Evolutionary conservation across 2,888 invertebrate genomes (phyloP).

Genomic region (Eupithecia pulchellata): DNA sequence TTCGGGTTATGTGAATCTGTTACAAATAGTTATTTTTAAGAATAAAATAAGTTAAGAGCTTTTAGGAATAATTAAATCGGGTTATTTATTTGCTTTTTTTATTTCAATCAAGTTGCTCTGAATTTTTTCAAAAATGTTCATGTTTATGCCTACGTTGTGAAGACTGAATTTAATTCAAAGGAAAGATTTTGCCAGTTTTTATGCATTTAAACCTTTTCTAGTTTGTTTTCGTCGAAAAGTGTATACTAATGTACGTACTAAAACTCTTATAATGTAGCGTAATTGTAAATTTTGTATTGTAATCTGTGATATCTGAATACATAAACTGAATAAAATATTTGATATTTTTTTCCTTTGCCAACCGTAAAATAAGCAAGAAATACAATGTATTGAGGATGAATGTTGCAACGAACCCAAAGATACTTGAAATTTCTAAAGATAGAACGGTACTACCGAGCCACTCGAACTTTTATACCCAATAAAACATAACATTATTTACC

Average conservation of each 20-base stretch:
- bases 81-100: neutral
- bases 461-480: slow-evolving; percentile 12
- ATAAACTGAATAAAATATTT: slow-evolving; percentile 31
- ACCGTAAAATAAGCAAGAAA: neutral
- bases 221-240: slow-evolving; percentile 23
- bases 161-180: slow-evolving; percentile 51
- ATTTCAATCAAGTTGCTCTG: neutral
- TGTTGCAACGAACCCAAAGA: neutral
- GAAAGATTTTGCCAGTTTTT: slow-evolving; percentile 50
- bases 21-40: neutral
- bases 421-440: slow-evolving; percentile 11
- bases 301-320: slow-evolving; percentile 71
- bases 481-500: slow-evolving; percentile 33
- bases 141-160: slow-evolving; percentile 27
- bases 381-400: neutral
- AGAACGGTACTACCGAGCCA: slow-evolving; percentile 6
- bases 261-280: slow-evolving; percentile 41
- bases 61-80: neutral
- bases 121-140: neutral
- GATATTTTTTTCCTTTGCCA: slow-evolving; percentile 6
- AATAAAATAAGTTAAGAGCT: slow-evolving; percentile 6
- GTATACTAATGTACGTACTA: neutral
- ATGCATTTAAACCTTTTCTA: slow-evolving; percentile 50
- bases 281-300: slow-evolving; percentile 72
- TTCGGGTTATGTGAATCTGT: slow-evolving; percentile 4